A percentile compares a stretch with the other conserved stretches of the same genome.
Evolutionary conservation across 2,797 vertebrate genomes (phyloP).

Genomic region (Dryobates pubescens): DNA sequence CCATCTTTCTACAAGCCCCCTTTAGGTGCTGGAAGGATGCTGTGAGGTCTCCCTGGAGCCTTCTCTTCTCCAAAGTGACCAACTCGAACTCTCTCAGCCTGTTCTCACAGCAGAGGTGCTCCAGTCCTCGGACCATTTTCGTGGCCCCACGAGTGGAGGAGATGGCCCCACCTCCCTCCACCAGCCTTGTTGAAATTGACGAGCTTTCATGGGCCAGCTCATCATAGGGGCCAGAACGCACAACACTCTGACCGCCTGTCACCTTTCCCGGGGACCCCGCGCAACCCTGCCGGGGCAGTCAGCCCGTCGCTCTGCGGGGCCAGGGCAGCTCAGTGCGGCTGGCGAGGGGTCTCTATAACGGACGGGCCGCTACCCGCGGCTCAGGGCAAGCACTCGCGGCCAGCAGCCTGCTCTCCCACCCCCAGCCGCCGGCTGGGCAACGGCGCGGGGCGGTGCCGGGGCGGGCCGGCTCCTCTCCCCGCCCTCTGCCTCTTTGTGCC

Average conservation of each 20-base stretch:
- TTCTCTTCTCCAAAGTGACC: neutral
- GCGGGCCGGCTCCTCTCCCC: neutral
- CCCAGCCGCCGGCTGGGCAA: neutral
- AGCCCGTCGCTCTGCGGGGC: neutral
- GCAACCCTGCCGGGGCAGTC: neutral
- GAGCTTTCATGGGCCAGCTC: neutral
- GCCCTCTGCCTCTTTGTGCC: conserved; percentile 28
- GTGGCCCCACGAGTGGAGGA: neutral
- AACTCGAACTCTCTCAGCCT: neutral
- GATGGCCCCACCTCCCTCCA: neutral
- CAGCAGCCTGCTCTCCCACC: too few species aligned
- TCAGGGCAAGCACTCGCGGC: too few species aligned
- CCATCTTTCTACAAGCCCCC: neutral
- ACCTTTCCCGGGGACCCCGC: neutral
- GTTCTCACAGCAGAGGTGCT: accelerated
- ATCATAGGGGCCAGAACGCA: neutral
- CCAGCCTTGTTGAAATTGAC: neutral
- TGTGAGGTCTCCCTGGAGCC: neutral
- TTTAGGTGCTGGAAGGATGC: neutral
- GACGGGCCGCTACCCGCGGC: neutral
- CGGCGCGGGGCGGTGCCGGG: neutral
- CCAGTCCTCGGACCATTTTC: accelerated
- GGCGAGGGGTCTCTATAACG: too few species aligned
- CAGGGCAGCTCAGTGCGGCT: neutral
- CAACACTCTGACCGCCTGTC: neutral